Base-by-base conservation (phyloP, 2,113 vertebrate species). In the Acrocephalus arundinaceus region DNA sequence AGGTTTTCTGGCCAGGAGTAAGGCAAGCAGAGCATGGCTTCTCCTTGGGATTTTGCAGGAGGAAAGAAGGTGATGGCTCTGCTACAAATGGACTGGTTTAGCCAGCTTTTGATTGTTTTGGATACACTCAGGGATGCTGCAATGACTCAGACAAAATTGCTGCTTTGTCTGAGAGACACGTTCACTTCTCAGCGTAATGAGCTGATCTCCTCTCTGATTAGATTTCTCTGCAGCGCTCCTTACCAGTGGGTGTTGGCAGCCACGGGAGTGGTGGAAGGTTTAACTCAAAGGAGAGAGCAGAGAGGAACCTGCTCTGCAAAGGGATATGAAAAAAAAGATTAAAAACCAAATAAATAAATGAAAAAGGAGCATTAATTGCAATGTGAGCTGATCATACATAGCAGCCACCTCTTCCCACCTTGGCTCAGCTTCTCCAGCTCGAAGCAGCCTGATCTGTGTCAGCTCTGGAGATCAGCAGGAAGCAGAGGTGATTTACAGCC, bases 111-210 rank as follows among this genome's bases (percentile, higher is more conserved):
- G 89, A 93, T 94, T 97, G 95, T 96, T 97, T 94, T 96, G 95
- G 96, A 93, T 97, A 92, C 81, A 62, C n/a, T 85, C 73, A 78
- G 91, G 82, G 95, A 97, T 97, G 96, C 93, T 95, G 90, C 92
- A 93, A 78, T 96, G 95, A 97, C 95, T 97, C 96, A 97, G 93
- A 93, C 80, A 85, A 97, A 96, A 97, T 96, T 96, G 94, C 95
- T 94, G 92, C 96, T 96, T 97, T 97, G 97, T 95, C 93, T 96
- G 93, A 97, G 85, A 97, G 92, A 97, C 94, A 82, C 91, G 20
- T 97, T 97, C 92, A 81, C 93, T 96, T 96, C 91, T 96, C 91
- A 95, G 94, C 67, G 77, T 97, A 95, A 91, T 85, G 92, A 94
- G 92, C 76, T 90, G 96, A 97, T 92, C 95, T 94, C 86, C 6